phyloP scores from a whole-genome alignment of 2,113 vertebrate genomes.

The Eptesicus fuscus region DNA sequence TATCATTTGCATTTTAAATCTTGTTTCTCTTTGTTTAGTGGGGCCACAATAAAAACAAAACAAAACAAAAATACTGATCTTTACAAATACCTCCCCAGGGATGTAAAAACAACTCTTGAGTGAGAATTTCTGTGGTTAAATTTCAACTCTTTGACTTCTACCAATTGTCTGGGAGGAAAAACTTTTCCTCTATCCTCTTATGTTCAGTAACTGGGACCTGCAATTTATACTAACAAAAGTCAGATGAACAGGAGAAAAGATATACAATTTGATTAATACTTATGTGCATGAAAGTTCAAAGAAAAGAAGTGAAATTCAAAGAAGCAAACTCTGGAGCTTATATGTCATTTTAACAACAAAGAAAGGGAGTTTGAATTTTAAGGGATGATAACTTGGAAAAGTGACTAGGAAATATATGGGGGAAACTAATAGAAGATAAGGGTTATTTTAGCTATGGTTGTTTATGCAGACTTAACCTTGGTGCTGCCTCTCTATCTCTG shows the following conservation, averaged over 20 bases:
- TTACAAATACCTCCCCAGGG: fast-evolving
- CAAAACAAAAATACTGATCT: not conserved
- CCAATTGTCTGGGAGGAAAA: not conserved
- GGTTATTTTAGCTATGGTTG: not conserved
- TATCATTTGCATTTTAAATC: not conserved
- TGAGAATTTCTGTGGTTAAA: not conserved
- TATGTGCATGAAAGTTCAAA: not conserved
- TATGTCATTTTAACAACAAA: not conserved
- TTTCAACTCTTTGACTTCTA: not conserved
- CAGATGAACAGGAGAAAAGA: not conserved
- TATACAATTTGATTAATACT: not conserved
- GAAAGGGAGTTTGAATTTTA: not conserved
- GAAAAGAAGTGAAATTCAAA: not conserved
- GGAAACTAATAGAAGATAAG: not conserved
- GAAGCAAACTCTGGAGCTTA: not conserved
- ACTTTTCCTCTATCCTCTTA: not conserved
- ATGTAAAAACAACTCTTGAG: not conserved
- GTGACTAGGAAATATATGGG: not conserved
- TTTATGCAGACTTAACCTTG: not conserved
- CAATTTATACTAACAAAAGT: not conserved
- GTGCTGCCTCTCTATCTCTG: not conserved
- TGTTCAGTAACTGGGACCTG: not conserved
- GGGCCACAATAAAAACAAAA: not conserved
- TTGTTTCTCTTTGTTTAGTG: not conserved
- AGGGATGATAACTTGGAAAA: not conserved